Percentiles rank a stretch among this genome's conserved stretches.
phyloP scores from a whole-genome alignment of 2,113 vertebrate species.

The Apteryx mantelli region DNA sequence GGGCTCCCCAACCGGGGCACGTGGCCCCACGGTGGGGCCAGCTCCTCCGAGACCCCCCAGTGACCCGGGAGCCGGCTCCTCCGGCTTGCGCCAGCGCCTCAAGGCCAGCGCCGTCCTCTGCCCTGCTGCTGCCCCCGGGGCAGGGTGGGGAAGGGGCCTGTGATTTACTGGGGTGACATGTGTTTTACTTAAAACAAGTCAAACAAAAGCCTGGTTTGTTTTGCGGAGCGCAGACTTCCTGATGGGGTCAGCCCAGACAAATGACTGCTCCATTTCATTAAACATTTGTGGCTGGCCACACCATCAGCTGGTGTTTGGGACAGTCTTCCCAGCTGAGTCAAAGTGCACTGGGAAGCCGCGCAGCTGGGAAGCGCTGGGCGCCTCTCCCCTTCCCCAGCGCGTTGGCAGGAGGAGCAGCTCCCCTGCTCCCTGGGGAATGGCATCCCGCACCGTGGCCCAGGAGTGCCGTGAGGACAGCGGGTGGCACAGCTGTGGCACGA shows the following conservation, averaged over 20 bases:
- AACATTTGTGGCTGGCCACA: background rate
- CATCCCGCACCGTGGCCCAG: rapidly evolving
- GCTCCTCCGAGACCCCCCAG: background rate
- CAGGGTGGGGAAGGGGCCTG: slow-evolving; percentile 11
- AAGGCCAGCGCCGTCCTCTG: background rate
- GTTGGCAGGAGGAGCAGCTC: background rate
- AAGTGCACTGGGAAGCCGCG: background rate
- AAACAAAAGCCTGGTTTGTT: slow-evolving; percentile 62
- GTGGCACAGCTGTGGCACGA: background rate
- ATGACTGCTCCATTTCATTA: slow-evolving; percentile 16
- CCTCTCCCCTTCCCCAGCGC: background rate
- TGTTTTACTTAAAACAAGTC: slow-evolving; percentile 51
- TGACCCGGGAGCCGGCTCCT: too few species aligned
- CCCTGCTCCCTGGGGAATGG: background rate
- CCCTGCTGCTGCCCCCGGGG: background rate
- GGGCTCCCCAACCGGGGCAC: rapidly evolving
- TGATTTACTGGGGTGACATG: slow-evolving; percentile 28
- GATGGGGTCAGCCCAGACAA: slow-evolving; percentile 39
- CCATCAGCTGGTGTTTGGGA: slow-evolving; percentile 10
- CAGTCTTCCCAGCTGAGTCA: background rate
- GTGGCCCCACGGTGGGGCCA: too few species aligned
- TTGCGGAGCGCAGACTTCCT: background rate
- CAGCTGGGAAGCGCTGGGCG: background rate
- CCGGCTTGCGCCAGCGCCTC: background rate
- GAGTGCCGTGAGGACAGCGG: too few species aligned